Evolutionary conservation across 2,888 invertebrate genomes (phyloP).

Genomic region (Andrena chrysosceles): DNA sequence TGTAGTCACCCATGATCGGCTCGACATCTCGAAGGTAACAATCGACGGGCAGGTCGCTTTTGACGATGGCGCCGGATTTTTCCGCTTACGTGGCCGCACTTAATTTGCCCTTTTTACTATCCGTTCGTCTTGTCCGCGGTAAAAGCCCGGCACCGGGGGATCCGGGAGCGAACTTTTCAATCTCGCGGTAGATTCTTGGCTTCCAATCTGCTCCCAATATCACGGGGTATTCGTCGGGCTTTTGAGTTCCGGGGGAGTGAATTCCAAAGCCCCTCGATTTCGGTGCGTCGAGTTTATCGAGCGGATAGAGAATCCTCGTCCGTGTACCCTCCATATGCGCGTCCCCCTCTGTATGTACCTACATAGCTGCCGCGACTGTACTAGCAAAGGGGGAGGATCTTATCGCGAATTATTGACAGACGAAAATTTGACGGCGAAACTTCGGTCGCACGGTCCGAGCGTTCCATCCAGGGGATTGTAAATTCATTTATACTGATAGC

Average conservation of each 20-base stretch:
- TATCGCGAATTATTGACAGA: slow-evolving; percentile 36
- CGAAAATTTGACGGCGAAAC: slow-evolving; percentile 48
- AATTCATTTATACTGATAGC: slow-evolving; percentile 35
- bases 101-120: slow-evolving; percentile 61
- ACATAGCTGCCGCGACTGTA: neutral
- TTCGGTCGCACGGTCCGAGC: neutral
- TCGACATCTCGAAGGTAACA: slow-evolving; percentile 10
- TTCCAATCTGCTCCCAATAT: slow-evolving; percentile 75
- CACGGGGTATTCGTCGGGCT: slow-evolving; percentile 68
- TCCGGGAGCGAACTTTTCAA: slow-evolving; percentile 71
- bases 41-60: slow-evolving; percentile 5
- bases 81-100: slow-evolving; percentile 54
- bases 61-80: slow-evolving; percentile 32
- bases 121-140: slow-evolving; percentile 55
- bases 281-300: slow-evolving; percentile 72
- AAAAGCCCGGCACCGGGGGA: slow-evolving; percentile 42
- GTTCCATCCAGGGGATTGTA: slow-evolving; percentile 7
- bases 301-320: slow-evolving; percentile 64
- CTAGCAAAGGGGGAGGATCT: neutral
- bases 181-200: slow-evolving; percentile 72
- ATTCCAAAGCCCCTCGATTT: slow-evolving; percentile 67
- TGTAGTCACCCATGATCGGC: neutral
- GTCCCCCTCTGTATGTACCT: neutral
- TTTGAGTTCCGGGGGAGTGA: slow-evolving; percentile 63
- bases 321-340: slow-evolving; percentile 44